Evolutionary conservation across 2,113 vertebrate genomes (phyloP).

Genomic region (Semnornis frantzii): DNA sequence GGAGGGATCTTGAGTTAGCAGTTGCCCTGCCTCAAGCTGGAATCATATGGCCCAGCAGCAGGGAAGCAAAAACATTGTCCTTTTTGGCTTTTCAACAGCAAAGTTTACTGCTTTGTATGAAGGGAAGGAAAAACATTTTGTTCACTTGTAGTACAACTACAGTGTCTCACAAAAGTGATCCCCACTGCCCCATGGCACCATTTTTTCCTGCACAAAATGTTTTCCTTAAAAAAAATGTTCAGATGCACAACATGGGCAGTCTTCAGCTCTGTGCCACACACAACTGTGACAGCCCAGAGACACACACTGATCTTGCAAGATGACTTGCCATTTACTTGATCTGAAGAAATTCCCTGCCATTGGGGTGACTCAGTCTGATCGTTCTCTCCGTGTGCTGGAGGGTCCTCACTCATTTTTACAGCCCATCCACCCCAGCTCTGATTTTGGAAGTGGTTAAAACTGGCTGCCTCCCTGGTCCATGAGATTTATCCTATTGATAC

Average conservation of each 20-base stretch:
- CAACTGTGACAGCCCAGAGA: neutral
- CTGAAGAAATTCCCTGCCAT: neutral
- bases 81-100: neutral
- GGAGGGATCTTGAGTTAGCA: neutral
- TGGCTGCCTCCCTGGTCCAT: neutral
- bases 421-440: neutral
- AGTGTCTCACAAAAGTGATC: neutral
- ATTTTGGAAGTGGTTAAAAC: neutral
- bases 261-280: neutral
- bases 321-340: neutral
- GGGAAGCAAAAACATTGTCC: neutral
- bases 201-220: neutral
- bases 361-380: neutral
- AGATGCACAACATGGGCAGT: rapidly evolving
- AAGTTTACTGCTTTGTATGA: neutral
- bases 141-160: neutral
- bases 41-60: neutral
- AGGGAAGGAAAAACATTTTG: neutral
- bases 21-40: neutral
- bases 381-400: neutral
- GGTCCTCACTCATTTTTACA: neutral
- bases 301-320: neutral
- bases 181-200: neutral
- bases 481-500: neutral
- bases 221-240: neutral